Evolutionary conservation across 2,797 vertebrate genomes (phyloP), one percentile per base, ranked within the genome.

Genomic region (Novumbra hubbsi): DNA sequence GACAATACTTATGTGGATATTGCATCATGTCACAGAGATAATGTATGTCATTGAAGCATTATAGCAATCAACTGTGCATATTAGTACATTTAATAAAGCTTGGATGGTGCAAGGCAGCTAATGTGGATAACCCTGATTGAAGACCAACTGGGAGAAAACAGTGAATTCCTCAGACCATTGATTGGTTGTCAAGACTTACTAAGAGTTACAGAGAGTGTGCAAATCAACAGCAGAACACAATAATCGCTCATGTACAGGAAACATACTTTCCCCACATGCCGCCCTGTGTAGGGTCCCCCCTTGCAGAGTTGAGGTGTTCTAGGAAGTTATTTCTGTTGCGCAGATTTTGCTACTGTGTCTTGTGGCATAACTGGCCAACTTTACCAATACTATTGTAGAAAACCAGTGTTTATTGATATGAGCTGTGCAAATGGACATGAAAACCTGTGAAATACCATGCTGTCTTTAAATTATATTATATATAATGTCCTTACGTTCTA

Each of bases 301-400:
- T 52, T 19, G 15, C 14, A 7, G 6, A 9, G 17, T 9, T 6
- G 16, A 15, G 28, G 6, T 30, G 50, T n/a, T 71, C 30, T 71
- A 30, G 67, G 67, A 28, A 17, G n/a, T 74, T 76, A 75, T 19
- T 21, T 38, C 7, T 66, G 77, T 19, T 81, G 57, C 15, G 17
- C 81, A 73, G 4, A 9, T 72, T 80, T 14, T n/a, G 68, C 70
- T 81, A 70, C 24, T 6, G 76, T 5, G 34, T 78, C 34, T 45
- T 9, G 1, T 4, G 41, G 70, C 79, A 3, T 76, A 76, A 60
- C 62, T 84, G 82, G 84, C 82, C 88, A 86, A 84, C 81, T 85
- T 85, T 68, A 0, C 14, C 21, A 19, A 68, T 73, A 70, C 34
- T 57, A 74, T 38, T 71, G n/a, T 66, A 28, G 66, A 69, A 14